These are phyloP conservation scores for Strix occidentalis DNA, from an alignment of 2,797 vertebrate genomes.

Conservation along the genomic window DNA sequence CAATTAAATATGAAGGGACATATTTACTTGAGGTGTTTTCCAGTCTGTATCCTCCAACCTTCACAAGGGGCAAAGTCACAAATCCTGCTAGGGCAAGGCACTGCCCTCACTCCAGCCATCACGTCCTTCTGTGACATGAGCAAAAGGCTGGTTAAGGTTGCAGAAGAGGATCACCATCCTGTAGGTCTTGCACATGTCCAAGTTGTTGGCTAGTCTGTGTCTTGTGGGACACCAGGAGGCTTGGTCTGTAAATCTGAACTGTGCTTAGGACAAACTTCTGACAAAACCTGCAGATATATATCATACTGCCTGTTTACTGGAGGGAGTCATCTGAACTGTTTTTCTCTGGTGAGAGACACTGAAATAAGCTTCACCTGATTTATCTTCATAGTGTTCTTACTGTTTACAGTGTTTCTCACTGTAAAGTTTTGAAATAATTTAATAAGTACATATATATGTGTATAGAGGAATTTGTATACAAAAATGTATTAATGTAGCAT, in stretches of 20 bases:
- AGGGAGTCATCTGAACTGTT: not conserved
- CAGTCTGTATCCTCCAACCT: not conserved
- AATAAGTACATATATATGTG: not conserved
- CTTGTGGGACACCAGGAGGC: not conserved
- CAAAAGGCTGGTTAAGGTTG: not conserved
- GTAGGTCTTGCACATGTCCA: fast-evolving
- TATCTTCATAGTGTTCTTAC: not conserved
- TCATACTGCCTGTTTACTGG: not conserved
- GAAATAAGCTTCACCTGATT: not conserved
- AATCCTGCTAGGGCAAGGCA: not conserved
- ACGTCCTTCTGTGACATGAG: fast-evolving
- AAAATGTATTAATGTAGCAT: not conserved
- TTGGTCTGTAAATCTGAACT: not conserved
- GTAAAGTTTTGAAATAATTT: not conserved
- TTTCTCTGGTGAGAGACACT: not conserved
- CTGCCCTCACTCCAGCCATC: not conserved
- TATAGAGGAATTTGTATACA: not conserved
- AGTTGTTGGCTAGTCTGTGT: not conserved
- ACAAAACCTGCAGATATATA: not conserved
- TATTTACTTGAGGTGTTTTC: constrained; percentile 23
- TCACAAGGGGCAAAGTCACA: not conserved
- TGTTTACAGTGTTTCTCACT: not conserved
- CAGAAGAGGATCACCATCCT: not conserved
- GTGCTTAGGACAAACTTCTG: not conserved
- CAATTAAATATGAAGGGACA: not conserved